Conservation (phyloP, 2,888 invertebrate genomes). For the Emmelina monodactyla region DNA sequence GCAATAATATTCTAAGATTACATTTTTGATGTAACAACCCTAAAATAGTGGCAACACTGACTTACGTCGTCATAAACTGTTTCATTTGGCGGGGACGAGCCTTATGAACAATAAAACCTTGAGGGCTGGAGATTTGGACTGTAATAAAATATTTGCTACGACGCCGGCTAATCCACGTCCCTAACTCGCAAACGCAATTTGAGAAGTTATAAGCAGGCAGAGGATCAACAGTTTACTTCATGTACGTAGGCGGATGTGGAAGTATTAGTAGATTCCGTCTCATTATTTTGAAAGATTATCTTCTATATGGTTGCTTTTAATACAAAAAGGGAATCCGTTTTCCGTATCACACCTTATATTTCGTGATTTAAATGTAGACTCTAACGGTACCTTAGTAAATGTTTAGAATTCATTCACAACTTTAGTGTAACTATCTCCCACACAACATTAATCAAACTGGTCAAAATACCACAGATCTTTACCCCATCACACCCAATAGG, state of each 20-base stretch:
- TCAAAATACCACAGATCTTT: conserved; percentile 33
- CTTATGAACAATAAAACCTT: conserved; percentile 67
- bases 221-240: conserved; percentile 11
- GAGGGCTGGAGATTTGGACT: conserved; percentile 65
- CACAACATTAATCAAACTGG: conserved; percentile 36
- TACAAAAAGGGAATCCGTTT: too few species aligned
- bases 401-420: too few species aligned
- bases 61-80: conserved; percentile 62
- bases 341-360: too few species aligned
- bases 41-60: conserved; percentile 39
- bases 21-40: too few species aligned
- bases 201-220: conserved; percentile 51
- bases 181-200: conserved; percentile 62
- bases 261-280: too few species aligned
- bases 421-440: too few species aligned
- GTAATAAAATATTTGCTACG: conserved; percentile 67
- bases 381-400: too few species aligned
- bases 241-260: conserved; percentile 8
- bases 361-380: too few species aligned
- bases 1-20: conserved; percentile 7
- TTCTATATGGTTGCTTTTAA: too few species aligned
- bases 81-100: conserved; percentile 66
- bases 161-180: conserved; percentile 62
- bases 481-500: conserved; percentile 39
- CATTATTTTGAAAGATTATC: too few species aligned